A percentile compares a stretch with the other conserved stretches of the same genome.
phyloP scores from a whole-genome alignment of 2,888 invertebrate species.

The Nesidiocoris tenuis region DNA sequence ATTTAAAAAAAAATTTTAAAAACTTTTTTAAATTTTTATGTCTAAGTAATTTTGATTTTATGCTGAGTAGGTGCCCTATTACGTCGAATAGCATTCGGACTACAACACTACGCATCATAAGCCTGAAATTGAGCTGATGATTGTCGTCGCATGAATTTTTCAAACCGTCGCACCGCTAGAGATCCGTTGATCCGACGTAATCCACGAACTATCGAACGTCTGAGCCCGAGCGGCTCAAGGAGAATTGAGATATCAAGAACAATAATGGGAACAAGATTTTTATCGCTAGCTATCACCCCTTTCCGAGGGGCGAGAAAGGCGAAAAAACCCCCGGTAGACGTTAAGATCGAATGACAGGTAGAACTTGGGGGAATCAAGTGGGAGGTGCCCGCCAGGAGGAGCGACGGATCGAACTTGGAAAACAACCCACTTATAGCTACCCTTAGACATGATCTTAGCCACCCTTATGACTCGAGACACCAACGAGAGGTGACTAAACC shows the following conservation, averaged over 20 bases:
- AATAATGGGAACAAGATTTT: slow-evolving; percentile 4
- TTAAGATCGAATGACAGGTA: neutral
- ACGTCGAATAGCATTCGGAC: too few relatives aligned
- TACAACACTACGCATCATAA: too few relatives aligned
- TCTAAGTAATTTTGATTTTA: too few relatives aligned
- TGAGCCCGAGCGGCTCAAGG: neutral
- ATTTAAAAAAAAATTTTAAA: too few relatives aligned
- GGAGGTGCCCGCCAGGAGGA: slow-evolving; percentile 1
- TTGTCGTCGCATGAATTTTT: neutral
- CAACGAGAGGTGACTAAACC: too few relatives aligned
- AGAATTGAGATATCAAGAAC: slow-evolving; percentile 7
- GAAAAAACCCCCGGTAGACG: neutral
- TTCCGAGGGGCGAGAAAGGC: neutral
- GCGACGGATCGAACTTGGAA: neutral
- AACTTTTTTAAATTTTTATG: too few relatives aligned
- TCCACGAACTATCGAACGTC: neutral
- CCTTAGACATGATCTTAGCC: too few relatives aligned
- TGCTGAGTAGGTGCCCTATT: too few relatives aligned
- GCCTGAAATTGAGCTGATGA: too few relatives aligned
- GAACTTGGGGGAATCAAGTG: neutral
- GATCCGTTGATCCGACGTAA: too few relatives aligned
- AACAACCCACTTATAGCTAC: too few relatives aligned
- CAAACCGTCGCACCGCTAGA: neutral
- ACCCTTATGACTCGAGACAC: too few relatives aligned
- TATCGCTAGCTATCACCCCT: neutral